phyloP scores from a whole-genome alignment of 2,797 vertebrate genomes.

The Lacerta viridis region DNA sequence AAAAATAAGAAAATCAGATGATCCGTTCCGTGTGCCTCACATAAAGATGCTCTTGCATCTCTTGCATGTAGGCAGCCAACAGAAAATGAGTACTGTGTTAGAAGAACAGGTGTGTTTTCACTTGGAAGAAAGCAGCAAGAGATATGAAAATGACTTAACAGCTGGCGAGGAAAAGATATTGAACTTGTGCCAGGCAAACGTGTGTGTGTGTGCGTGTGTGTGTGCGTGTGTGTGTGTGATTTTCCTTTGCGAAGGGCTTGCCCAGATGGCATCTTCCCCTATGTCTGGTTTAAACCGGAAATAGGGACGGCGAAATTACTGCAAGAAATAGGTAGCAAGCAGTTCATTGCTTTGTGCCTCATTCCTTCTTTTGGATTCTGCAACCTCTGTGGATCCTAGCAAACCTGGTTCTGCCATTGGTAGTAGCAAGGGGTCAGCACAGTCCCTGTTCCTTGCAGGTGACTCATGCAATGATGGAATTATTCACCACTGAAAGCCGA shows the following conservation, averaged over 20 bases:
- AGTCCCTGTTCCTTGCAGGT: not conserved
- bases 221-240: not conserved
- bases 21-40: slow-evolving; percentile 58
- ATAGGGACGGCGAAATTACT: not conserved
- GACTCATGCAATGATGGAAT: not conserved
- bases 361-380: not conserved
- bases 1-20: slow-evolving; percentile 23
- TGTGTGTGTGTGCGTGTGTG: not conserved
- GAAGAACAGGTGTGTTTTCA: slow-evolving; percentile 86
- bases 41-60: slow-evolving; percentile 72
- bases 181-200: slow-evolving; percentile 81
- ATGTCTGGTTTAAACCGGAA: slow-evolving; percentile 32
- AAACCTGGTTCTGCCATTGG: not conserved
- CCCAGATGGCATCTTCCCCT: slow-evolving; percentile 43
- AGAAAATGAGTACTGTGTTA: slow-evolving; percentile 79
- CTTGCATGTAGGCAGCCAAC: slow-evolving; percentile 74
- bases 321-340: slow-evolving; percentile 11
- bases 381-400: not conserved
- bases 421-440: not conserved
- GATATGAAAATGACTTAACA: slow-evolving; percentile 84
- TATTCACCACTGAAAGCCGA: not conserved
- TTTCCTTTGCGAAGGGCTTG: slow-evolving; percentile 50
- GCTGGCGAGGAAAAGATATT: slow-evolving; percentile 82
- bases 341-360: not conserved
- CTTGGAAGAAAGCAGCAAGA: slow-evolving; percentile 78